Evolutionary conservation across 2,797 vertebrate species (phyloP).

Genomic region (Argentina silus): DNA sequence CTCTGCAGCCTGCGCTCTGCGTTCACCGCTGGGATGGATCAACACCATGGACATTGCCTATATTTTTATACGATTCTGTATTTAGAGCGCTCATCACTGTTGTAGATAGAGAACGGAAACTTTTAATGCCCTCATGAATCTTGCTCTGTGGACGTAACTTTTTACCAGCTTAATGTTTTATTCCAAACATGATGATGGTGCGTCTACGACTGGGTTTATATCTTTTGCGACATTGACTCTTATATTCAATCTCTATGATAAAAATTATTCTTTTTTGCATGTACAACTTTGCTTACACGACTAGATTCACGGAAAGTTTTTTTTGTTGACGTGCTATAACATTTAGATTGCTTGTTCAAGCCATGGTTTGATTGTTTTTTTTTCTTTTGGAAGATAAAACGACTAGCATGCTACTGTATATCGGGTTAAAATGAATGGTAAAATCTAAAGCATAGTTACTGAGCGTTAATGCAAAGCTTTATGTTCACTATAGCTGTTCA

Average conservation of each 20-base stretch:
- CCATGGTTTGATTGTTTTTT: slow-evolving; percentile 1
- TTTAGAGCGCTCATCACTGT: slow-evolving; percentile 28
- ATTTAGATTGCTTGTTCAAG: slow-evolving; percentile 2
- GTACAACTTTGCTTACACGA: slow-evolving; percentile 38
- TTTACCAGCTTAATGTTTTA: slow-evolving; percentile 64
- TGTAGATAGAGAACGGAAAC: slow-evolving; percentile 67
- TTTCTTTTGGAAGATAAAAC: slow-evolving; percentile 5
- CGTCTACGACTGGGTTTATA: neutral
- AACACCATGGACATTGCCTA: slow-evolving; percentile 75
- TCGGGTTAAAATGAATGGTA: neutral
- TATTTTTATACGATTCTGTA: slow-evolving; percentile 39
- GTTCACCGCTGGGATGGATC: slow-evolving; percentile 66
- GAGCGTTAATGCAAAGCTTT: neutral
- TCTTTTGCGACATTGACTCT: slow-evolving; percentile 9
- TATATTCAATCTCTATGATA: neutral
- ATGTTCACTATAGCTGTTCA: neutral
- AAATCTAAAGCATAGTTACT: neutral
- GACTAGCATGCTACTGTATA: neutral
- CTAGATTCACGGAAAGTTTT: slow-evolving; percentile 53
- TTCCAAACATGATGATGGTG: slow-evolving; percentile 53
- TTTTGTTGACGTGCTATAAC: slow-evolving; percentile 11
- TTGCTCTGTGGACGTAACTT: slow-evolving; percentile 74
- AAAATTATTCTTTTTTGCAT: slow-evolving; percentile 20
- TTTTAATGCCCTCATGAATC: slow-evolving; percentile 73
- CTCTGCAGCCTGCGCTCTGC: slow-evolving; percentile 69